A percentile compares a stretch with the other conserved stretches of the same genome.
phyloP scores from a whole-genome alignment of 2,888 invertebrate genomes.

The Pheosia gnoma region DNA sequence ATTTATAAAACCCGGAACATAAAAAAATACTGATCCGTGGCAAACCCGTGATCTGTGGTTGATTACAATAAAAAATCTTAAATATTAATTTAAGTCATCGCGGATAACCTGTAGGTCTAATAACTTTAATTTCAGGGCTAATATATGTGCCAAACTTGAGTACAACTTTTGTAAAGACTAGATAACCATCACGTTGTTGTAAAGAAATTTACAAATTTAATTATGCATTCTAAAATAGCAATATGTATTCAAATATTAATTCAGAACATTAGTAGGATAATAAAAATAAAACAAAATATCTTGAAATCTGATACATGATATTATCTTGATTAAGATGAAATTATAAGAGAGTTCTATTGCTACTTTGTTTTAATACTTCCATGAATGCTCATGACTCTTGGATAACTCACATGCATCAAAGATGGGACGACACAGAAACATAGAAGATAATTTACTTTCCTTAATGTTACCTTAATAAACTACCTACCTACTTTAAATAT shows the following conservation, averaged over 20 bases:
- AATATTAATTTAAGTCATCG: slow-evolving; percentile 8
- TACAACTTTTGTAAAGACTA: slow-evolving; percentile 20
- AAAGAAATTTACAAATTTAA: slow-evolving; percentile 14
- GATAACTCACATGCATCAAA: no score
- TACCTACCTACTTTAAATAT: no score
- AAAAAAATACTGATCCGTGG: slow-evolving; percentile 17
- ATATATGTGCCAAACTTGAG: slow-evolving; percentile 13
- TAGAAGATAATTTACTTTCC: no score
- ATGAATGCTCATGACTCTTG: no score
- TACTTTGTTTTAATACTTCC: not conserved
- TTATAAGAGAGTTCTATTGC: not conserved
- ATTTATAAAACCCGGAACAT: slow-evolving; percentile 19
- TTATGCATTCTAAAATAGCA: slow-evolving; percentile 18
- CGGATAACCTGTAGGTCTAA: slow-evolving; percentile 17
- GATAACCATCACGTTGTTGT: slow-evolving; percentile 26
- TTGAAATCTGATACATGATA: not conserved
- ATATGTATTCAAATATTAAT: slow-evolving; percentile 6
- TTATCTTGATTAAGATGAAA: not conserved
- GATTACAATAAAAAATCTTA: slow-evolving; percentile 14
- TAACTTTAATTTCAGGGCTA: slow-evolving; percentile 17
- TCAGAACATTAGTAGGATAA: not conserved
- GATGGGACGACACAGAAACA: no score
- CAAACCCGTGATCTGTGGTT: slow-evolving; percentile 12
- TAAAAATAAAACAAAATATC: slow-evolving; percentile 2
- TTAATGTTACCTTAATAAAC: no score